Evolutionary conservation across 2,113 vertebrate species (phyloP).

Genomic region (Bos indicus): DNA sequence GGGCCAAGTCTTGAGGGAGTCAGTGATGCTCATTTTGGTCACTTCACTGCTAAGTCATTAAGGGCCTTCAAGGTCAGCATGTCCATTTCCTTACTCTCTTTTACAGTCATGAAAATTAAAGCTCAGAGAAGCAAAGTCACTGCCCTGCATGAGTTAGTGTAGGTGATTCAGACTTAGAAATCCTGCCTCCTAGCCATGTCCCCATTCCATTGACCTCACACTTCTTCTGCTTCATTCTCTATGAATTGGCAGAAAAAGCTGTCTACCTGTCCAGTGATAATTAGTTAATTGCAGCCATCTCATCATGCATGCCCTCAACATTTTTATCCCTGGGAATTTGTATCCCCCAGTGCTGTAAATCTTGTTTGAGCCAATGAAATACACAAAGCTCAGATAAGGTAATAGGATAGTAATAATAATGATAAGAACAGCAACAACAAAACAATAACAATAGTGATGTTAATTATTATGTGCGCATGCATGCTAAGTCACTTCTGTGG

Average conservation of each 20-base stretch:
- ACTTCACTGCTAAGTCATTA: neutral
- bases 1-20: neutral
- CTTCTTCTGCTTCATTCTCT: neutral
- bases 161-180: neutral
- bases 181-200: neutral
- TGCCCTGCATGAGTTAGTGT: neutral
- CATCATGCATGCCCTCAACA: neutral
- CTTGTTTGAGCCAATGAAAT: neutral
- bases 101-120: neutral
- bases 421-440: neutral
- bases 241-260: neutral
- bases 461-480: neutral
- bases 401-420: neutral
- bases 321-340: neutral
- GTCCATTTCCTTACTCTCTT: neutral
- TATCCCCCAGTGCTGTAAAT: neutral
- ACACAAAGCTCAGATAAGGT: neutral
- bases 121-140: neutral
- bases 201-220: neutral
- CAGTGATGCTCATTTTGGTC: neutral
- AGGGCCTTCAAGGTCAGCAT: neutral
- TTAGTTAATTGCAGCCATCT: neutral
- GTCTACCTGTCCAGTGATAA: neutral
- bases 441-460: neutral
- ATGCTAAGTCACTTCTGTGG: neutral